Evolutionary conservation across 2,113 vertebrate genomes (phyloP), one percentile per base, ranked within the genome.

Genomic region (Brachypteracias leptosomus): DNA sequence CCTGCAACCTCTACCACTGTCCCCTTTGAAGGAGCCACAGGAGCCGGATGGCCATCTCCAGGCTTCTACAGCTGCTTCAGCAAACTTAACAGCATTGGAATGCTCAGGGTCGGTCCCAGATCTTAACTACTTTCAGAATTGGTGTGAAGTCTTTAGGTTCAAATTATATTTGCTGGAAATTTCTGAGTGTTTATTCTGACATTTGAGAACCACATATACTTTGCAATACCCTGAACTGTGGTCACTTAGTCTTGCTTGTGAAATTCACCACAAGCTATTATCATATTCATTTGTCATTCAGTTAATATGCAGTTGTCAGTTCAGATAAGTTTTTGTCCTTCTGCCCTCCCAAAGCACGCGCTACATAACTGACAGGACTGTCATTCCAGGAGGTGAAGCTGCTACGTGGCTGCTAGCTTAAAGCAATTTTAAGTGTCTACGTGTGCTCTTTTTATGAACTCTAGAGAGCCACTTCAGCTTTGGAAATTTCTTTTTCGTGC

Each of bases 391-490:
- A 89, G 18, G 47, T 57, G 55, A 87, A 82, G 28, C 72, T 70
- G 31, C 75, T 70, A 29, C 9, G 19, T 93, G 33, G n/a, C 18
- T 92, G 51, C 28, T 55, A 63, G 38, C 66, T 95, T 85, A 88
- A 49, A 80, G 66, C 31, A 8, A 78, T 62, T 78, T 80, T 63
- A 65, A 85, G 62, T 71, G 26, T 68, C 46, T 97, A 47, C 29
- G 38, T 88, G 25, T 59, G n/a, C 35, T 95, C 35, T 88, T 95
- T 75, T 95, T 75, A 88, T 40, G 91, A 89, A 90, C 88, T 95
- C 70, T 89, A 25, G 65, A 87, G 29, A 92, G 22, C 47, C 22
- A 75, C 46, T 92, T 96, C 75, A 87, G 14, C 26, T 85, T 65
- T 85, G 87, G 35, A 36, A 95, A 71, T 91, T 96, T 78, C 9